Base-by-base conservation (phyloP, 2,888 invertebrate genomes). In the Nephrotoma guestfalica region DNA sequence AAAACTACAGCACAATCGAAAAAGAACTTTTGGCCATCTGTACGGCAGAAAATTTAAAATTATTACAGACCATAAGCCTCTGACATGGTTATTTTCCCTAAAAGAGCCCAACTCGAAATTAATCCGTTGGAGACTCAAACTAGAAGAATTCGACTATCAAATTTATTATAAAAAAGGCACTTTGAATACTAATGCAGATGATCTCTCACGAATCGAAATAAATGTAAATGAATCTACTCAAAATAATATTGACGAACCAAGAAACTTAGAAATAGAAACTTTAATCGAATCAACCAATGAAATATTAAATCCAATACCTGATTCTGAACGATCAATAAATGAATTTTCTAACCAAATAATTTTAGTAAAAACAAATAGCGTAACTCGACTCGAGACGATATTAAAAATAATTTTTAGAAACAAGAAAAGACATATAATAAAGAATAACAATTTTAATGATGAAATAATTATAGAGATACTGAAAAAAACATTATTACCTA, bases 311-410 rank as follows among this genome's bases (percentile, higher is more conserved):
- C 87, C 87, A 6, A 88, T 89, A 1, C 87, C 86, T n/a, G 89
- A 88, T 13, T 88, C 88, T 5, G 88, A 88, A 87, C 87, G 88
- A 87, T 88, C 89, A 41, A 30, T 89, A 30, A 88, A 89, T 51
- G 88, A 87, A 57, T 88, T 88, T 40, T 84, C 41, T 11, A 18
- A 87, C n/a, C 88, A 88, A 87, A 11, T 87, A 1, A 85, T 87
- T n/a, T 83, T 88, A 6, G 87, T 86, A 3, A 43, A 43, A 83
- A 86, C 57, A 18, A 86, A 83, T 18, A 57, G 71, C 15, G 71
- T 41, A 87, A 45, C 40, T 45, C 86, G 85, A 9, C 86, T 87
- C 9, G 57, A 57, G 6, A 87, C 85, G 30, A 86, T 86, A 83
- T 5, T 87, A 3, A 40, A 88, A 87, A 84, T 30, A 3, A 84